Evolutionary conservation across 37 sponge, comb jelly and placozoan genomes (phyloP).

Genomic region (Eunapius fragilis): DNA sequence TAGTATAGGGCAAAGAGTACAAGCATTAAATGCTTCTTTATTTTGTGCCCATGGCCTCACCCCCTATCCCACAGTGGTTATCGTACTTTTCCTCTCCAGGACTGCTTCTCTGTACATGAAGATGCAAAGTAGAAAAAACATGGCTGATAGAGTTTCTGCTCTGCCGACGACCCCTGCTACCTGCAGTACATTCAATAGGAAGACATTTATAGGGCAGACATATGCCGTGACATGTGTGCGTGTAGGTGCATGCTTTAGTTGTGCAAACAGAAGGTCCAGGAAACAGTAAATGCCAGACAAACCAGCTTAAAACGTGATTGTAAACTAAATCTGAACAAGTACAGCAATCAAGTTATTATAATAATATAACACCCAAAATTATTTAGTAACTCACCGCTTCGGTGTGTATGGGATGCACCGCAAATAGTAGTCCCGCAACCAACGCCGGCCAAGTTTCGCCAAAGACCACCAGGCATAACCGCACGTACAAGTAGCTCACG

Average conservation of each 20-base stretch:
- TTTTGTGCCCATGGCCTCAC: no score
- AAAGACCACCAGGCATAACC: conserved; percentile 55
- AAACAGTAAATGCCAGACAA: no score
- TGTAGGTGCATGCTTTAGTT: no score
- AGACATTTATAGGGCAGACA: no score
- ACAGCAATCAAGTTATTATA: not conserved
- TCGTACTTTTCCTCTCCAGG: not conserved
- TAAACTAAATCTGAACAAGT: no score
- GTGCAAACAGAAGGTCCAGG: no score
- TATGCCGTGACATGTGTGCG: no score
- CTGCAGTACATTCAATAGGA: conserved; percentile 15
- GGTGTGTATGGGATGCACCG: conserved; percentile 68
- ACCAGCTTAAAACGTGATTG: no score
- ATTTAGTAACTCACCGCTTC: conserved; percentile 44
- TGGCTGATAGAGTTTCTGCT: conserved; percentile 79
- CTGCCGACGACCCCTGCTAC: conserved; percentile 95
- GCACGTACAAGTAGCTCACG: conserved; percentile 77
- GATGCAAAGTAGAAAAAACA: conserved; percentile 78
- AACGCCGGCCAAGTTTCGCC: conserved; percentile 52
- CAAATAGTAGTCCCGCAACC: conserved; percentile 79
- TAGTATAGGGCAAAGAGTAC: no score
- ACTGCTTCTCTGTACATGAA: conserved; percentile 50
- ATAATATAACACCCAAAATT: not conserved
- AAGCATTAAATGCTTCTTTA: not conserved
- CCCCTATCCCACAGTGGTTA: not conserved